Percentiles rank a stretch among this genome's conserved stretches.
Conservation (phyloP, 1,140 invertebrate genomes). For the Anoplophora glabripennis region DNA sequence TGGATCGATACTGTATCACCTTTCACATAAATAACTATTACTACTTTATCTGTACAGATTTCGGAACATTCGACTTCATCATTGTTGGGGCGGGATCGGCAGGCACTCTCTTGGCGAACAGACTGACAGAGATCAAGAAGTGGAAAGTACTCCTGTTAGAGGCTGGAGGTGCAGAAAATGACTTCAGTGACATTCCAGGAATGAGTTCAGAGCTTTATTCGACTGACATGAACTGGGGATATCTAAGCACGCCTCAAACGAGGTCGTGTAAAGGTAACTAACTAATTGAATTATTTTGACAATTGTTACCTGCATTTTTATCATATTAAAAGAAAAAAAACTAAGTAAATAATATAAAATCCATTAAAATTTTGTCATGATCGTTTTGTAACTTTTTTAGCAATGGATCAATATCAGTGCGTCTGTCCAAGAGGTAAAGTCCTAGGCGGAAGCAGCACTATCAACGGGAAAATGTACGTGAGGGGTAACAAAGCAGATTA, state of each 20-base stretch:
- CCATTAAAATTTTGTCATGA: no score
- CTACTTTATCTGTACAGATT: slow-evolving; percentile 11
- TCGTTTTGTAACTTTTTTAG: slow-evolving; percentile 36
- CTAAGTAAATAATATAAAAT: no score
- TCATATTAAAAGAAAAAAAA: no score
- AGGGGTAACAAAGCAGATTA: slow-evolving; percentile 67
- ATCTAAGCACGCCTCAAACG: slow-evolving; percentile 52
- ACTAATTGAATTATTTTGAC: no score
- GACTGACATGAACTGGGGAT: slow-evolving; percentile 62
- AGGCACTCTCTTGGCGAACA: slow-evolving; percentile 24
- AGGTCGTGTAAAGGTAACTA: slow-evolving; percentile 15
- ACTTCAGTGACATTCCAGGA: slow-evolving; percentile 31
- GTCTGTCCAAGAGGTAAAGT: slow-evolving; percentile 61
- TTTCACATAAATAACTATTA: no score
- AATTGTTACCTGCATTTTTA: no score
- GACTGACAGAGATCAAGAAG: slow-evolving; percentile 20
- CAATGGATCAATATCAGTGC: slow-evolving; percentile 55
- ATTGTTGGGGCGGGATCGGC: slow-evolving; percentile 32
- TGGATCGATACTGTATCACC: no score
- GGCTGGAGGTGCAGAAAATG: slow-evolving; percentile 36
- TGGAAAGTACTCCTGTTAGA: slow-evolving; percentile 28
- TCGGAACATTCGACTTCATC: slow-evolving; percentile 28
- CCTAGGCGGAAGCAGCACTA: slow-evolving; percentile 71
- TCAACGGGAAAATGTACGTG: slow-evolving; percentile 87
- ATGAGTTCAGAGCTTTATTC: slow-evolving; percentile 15